Percentiles rank a stretch among this genome's conserved stretches.
Evolutionary conservation across 2,888 invertebrate genomes (phyloP).

Genomic region (Dicranocentrus wangi): DNA sequence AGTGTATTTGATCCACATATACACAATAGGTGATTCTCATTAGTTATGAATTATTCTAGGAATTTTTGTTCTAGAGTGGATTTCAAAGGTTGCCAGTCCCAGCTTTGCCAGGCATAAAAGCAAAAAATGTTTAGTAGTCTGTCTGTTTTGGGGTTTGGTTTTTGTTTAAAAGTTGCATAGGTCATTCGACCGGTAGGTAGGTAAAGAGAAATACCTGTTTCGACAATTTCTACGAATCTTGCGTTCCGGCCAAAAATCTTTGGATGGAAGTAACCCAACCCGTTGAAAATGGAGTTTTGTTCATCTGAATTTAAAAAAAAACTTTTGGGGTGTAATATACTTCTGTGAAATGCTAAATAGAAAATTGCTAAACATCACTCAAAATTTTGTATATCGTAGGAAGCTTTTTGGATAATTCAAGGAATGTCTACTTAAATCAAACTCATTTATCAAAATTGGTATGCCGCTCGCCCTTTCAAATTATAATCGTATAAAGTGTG

Average conservation of each 20-base stretch:
- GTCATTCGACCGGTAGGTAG: no score
- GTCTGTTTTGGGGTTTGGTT: no score
- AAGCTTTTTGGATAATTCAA: constrained; percentile 17
- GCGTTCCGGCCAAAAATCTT: not conserved
- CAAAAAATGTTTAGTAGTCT: no score
- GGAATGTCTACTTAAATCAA: constrained; percentile 41
- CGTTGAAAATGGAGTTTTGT: constrained; percentile 38
- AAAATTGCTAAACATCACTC: not conserved
- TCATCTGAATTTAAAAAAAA: not conserved
- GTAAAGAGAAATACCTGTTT: constrained; percentile 13
- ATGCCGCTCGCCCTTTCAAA: constrained; percentile 16
- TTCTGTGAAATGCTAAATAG: not conserved
- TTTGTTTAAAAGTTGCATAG: no score
- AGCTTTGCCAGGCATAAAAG: not conserved
- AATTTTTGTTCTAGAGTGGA: constrained; percentile 16
- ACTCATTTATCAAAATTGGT: constrained; percentile 27
- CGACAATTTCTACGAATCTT: constrained; percentile 17
- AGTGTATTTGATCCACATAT: constrained; percentile 10
- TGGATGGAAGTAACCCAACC: constrained; percentile 17
- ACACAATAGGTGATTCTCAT: constrained; percentile 22
- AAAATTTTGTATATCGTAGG: constrained; percentile 12
- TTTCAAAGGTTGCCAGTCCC: not conserved
- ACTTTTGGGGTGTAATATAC: not conserved
- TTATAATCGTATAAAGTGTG: not conserved
- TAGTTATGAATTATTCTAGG: constrained; percentile 44